A percentile compares a stretch with the other conserved stretches of the same genome.
These are phyloP conservation scores for Picus viridis DNA, from an alignment of 2,797 vertebrate genomes.

Conservation along the genomic window DNA sequence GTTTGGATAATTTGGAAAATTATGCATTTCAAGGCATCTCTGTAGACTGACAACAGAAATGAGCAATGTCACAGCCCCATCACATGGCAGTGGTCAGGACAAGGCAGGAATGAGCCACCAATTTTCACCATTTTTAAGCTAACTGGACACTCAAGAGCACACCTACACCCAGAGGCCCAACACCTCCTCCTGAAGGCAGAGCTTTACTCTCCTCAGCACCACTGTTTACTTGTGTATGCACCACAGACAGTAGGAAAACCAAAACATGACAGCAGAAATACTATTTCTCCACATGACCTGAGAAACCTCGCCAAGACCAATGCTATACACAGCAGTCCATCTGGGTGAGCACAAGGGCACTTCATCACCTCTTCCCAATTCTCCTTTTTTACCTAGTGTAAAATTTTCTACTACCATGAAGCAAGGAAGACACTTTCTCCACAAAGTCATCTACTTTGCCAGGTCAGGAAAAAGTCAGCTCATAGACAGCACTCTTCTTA, in stretches of 20 bases:
- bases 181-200: not conserved
- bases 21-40: not conserved
- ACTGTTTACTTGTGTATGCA: rapidly evolving
- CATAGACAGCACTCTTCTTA: not conserved
- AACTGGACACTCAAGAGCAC: not conserved
- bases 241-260: not conserved
- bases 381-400: not conserved
- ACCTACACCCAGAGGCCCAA: not conserved
- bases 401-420: not conserved
- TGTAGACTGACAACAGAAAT: not conserved
- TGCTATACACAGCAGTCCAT: not conserved
- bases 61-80: not conserved
- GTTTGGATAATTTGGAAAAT: not conserved
- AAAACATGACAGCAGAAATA: not conserved
- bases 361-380: not conserved
- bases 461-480: not conserved
- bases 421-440: not conserved
- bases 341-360: not conserved
- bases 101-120: not conserved
- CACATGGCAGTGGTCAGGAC: not conserved
- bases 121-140: not conserved
- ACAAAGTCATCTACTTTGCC: not conserved
- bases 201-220: not conserved
- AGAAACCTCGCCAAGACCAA: not conserved
- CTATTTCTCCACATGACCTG: not conserved